Base-by-base conservation (phyloP, 2,797 vertebrate genomes). In the Buceros bicornis region DNA sequence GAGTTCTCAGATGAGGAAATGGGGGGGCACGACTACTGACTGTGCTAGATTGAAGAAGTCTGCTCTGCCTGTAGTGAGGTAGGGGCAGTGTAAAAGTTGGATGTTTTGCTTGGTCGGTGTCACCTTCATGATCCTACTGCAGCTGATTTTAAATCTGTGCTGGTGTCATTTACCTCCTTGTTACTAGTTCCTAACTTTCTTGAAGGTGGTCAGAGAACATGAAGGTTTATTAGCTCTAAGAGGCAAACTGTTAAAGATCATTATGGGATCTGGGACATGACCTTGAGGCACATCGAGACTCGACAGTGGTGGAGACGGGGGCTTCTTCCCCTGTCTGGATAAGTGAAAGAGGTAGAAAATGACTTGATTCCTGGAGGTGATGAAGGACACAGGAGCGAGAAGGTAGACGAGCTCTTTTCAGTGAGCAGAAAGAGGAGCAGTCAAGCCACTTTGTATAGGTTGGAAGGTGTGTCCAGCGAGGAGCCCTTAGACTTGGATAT, bases 11-110 rank as follows among this genome's bases (percentile, higher is more conserved):
- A 37, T 51, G 58, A 37, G 28, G 43, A 37, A 58, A 74, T 26
- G 11, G 21, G 7, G 10, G 28, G 10, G 21, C 16, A 22, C 1
- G 12, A 29, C 10, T 86, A 10, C 43, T 66, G 71, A 28, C 43
- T 76, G 16, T 78, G 29, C 33, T 71, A 20, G 53, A 4, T 0
- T 54, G 62, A 57, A 62, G 26, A 21, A 53, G 15, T 28, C 17
- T 82, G 0, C 31, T 83, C 16, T 61, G 0, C n/a, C 22, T 29
- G 0, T 22, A 13, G 33, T 31, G 14, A 40, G 13, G 12, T n/a
- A 15, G 61, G 22, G 48, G 5, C 42, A 17, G 4, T 21, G 74
- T 22, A 8, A 28, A 12, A 11, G 14, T 10, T 82, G 81, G 5
- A 26, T n/a, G 22, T 5, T 18, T 87, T 31, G 3, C 20, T 61